Base-by-base conservation (phyloP, 2,113 vertebrate species). In the Phrynosoma platyrhinos region DNA sequence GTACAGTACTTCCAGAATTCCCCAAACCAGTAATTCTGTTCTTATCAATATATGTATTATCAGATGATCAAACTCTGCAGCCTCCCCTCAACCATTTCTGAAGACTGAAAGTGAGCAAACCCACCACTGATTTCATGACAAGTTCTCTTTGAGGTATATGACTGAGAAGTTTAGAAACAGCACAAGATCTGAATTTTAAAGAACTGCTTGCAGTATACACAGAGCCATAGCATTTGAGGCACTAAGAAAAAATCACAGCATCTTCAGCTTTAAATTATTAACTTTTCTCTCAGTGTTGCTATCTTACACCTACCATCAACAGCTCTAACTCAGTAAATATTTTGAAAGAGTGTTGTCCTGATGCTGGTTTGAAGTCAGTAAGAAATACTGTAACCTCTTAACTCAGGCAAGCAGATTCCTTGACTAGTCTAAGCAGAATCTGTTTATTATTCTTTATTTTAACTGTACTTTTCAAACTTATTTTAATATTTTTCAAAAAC, bases 141-240 rank as follows among this genome's bases (percentile, higher is more conserved):
- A 88, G 87, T 88, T 92, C 89, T 92, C 92, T 86, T 94, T 93
- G 30, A 92, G 88, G 77, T 87, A 92, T 84, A 91, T 93, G 92
- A 87, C 83, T 91, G 88, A 93, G 88, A 92, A 87, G 92, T 91
- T 95, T 82, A 85, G 55, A 93, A 92, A 87, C 90, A 91, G 92
- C 47, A 75, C 2, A 62, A 87, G 92, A 93, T 93, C 91, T 94
- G 92, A 93, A 96, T 94, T 94, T 94, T 72, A 94, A 94, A 93
- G 75, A 81, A 90, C 88, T 90, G 52, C 84, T 93, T 84, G 80
- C 91, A 86, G 42, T 75, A 42, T 83, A 86, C 64, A 64, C 76
- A 40, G 47, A 88, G 36, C 79, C 80, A 0, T 80, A 91, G 82
- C 0, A 0, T 88, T 90, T 69, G 66, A 13, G 2, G 32, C 30